Conservation (phyloP, 2,888 invertebrate genomes). For the Omphaloscelis lunosa region DNA sequence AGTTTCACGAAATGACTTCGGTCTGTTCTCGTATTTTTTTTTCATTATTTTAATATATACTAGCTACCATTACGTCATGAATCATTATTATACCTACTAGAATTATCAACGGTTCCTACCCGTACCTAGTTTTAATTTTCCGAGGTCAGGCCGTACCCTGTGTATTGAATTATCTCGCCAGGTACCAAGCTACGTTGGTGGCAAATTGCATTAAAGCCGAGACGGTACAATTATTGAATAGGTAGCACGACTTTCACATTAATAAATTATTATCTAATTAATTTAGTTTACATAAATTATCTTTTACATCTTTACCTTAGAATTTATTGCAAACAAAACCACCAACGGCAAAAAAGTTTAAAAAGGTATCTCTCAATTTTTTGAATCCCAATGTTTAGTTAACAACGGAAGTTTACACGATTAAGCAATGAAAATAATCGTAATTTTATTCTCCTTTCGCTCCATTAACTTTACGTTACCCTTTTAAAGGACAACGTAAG, state of each 20-base stretch:
- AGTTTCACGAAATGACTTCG: too few relatives aligned
- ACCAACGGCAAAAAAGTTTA: background rate
- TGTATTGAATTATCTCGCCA: constrained; percentile 37
- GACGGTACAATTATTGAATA: constrained; percentile 3
- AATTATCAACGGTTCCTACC: background rate
- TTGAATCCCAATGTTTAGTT: constrained; percentile 3
- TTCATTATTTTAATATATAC: too few relatives aligned
- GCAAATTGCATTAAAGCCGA: constrained; percentile 35
- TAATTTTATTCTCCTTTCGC: constrained; percentile 14
- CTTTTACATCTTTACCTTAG: background rate
- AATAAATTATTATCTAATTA: background rate
- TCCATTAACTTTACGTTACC: constrained; percentile 37
- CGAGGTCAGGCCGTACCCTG: constrained; percentile 1
- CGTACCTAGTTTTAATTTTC: background rate
- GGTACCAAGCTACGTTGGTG: constrained; percentile 10
- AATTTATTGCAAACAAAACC: background rate
- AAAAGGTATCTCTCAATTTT: too few relatives aligned
- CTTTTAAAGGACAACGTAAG: constrained; percentile 15
- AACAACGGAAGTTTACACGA: constrained; percentile 10
- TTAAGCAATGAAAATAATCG: constrained; percentile 36
- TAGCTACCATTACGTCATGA: too few relatives aligned
- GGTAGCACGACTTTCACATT: background rate
- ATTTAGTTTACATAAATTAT: background rate
- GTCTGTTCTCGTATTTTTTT: background rate
- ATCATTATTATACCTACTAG: too few relatives aligned